phyloP scores from a whole-genome alignment of 2,113 vertebrate genomes.

The Protobothrops flavoviridis region DNA sequence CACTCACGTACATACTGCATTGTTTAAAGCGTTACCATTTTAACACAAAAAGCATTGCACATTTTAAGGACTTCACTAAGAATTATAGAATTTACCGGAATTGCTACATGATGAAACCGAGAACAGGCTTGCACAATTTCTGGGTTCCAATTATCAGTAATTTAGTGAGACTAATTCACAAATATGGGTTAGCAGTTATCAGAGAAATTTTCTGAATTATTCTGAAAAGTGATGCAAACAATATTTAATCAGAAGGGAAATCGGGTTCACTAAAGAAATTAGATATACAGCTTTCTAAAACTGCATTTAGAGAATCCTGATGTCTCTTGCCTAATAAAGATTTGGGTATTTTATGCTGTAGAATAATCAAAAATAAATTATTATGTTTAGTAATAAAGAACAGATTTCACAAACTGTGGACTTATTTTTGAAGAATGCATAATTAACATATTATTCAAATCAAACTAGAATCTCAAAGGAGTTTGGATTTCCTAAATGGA shows the following conservation, averaged over 20 bases:
- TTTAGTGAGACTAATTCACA: constrained; percentile 61
- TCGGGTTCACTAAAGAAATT: constrained; percentile 34
- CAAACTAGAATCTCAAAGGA: background rate
- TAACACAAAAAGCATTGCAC: constrained; percentile 33
- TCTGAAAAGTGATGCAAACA: constrained; percentile 35
- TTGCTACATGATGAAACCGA: constrained; percentile 27
- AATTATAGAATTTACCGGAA: constrained; percentile 29
- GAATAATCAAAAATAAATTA: background rate
- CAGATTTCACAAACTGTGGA: background rate
- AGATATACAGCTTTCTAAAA: background rate
- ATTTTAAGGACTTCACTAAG: constrained; percentile 31
- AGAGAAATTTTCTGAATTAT: constrained; percentile 60
- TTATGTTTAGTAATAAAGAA: background rate
- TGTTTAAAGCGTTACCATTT: constrained; percentile 34
- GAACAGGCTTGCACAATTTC: constrained; percentile 35
- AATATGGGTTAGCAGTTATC: constrained; percentile 54
- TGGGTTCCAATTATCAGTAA: constrained; percentile 52
- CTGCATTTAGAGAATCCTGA: constrained; percentile 35
- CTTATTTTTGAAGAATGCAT: background rate
- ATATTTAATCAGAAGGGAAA: constrained; percentile 43
- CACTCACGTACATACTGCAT: constrained; percentile 11
- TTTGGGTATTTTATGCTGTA: background rate
- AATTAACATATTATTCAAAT: background rate
- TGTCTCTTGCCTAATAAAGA: constrained; percentile 26
- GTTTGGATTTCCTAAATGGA: background rate